A percentile compares a stretch with the other conserved stretches of the same genome.
Conservation (phyloP, 2,797 vertebrate genomes). For the Rhynchonycteris naso region DNA sequence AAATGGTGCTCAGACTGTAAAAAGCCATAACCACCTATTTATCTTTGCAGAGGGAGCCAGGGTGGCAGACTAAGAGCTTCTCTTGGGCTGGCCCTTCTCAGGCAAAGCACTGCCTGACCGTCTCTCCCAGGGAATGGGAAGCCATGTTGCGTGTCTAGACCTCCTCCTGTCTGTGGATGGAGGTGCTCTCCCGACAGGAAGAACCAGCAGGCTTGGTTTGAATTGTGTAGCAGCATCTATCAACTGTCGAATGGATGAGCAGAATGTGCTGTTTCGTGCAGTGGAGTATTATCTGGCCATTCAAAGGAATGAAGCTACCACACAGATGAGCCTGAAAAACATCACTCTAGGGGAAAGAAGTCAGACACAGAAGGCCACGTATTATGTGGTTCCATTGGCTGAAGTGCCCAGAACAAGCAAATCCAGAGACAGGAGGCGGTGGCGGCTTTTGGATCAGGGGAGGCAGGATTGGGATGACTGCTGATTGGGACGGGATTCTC, state of each 20-base stretch:
- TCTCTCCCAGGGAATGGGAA: not conserved
- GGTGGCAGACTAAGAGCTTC: not conserved
- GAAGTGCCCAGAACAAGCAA: not conserved
- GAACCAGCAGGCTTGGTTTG: not conserved
- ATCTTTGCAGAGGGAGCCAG: not conserved
- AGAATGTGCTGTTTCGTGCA: not conserved
- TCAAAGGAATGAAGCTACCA: not conserved
- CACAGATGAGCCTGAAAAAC: not conserved
- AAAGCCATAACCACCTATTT: not conserved
- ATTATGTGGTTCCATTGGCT: not conserved
- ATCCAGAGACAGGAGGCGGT: not conserved
- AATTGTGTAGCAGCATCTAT: not conserved
- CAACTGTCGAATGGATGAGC: not conserved
- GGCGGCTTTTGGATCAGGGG: not conserved
- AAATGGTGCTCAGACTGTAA: not conserved
- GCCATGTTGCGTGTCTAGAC: not conserved
- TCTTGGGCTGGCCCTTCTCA: not conserved
- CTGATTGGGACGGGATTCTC: not conserved
- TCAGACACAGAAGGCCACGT: not conserved
- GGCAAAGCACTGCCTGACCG: not conserved
- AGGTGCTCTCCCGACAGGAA: not conserved
- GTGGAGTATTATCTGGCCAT: not conserved
- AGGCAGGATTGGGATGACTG: not conserved
- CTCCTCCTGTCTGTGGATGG: not conserved
- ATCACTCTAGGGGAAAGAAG: not conserved